A percentile compares a stretch with the other conserved stretches of the same genome.
Evolutionary conservation across 2,888 invertebrate genomes (phyloP).

Genomic region (Amblyjoppa proteus): DNA sequence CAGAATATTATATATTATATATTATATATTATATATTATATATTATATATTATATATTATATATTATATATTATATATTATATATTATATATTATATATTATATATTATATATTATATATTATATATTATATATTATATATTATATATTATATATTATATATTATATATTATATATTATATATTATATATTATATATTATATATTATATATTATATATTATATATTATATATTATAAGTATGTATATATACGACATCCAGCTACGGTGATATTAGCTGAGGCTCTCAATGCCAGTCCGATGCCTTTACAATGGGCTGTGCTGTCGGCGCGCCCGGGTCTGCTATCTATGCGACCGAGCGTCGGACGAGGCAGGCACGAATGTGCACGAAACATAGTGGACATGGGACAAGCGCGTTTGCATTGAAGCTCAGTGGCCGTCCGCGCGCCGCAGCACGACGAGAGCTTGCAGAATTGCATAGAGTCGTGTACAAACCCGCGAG

Average conservation of each 20-base stretch:
- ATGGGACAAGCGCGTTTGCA: neutral
- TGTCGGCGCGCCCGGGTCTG: neutral
- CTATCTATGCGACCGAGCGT: neutral
- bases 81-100: too few species aligned
- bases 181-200: too few species aligned
- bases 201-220: too few species aligned
- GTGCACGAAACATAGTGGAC: constrained; percentile 20
- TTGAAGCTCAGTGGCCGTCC: constrained; percentile 5
- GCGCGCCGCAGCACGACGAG: neutral
- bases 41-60: too few species aligned
- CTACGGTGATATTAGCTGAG: constrained; percentile 5
- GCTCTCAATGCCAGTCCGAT: neutral
- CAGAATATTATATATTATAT: too few species aligned
- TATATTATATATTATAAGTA: too few species aligned
- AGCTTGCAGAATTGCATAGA: constrained; percentile 20
- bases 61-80: too few species aligned
- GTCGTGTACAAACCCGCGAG: neutral
- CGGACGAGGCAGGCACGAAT: neutral
- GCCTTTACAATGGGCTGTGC: neutral
- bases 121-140: too few species aligned
- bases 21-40: too few species aligned
- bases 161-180: too few species aligned
- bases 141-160: too few species aligned
- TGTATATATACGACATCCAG: neutral
- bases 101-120: too few species aligned